phyloP scores from a whole-genome alignment of 1,140 invertebrate genomes.

The Drosophila parabipectinata region DNA sequence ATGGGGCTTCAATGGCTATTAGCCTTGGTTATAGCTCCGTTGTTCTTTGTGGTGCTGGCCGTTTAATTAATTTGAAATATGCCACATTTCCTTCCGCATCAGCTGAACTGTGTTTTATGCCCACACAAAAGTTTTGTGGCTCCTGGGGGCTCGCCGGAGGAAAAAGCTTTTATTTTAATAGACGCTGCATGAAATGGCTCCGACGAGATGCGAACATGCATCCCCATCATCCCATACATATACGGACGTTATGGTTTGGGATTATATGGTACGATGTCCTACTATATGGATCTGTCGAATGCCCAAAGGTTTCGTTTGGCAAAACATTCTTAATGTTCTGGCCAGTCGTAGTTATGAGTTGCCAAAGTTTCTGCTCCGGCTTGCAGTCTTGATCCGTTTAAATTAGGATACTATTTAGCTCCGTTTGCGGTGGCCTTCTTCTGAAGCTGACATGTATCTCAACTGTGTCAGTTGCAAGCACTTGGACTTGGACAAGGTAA shows the following conservation, averaged over 20 bases:
- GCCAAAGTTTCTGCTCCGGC: slow-evolving; percentile 17
- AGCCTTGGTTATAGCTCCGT: slow-evolving; percentile 12
- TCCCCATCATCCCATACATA: neutral
- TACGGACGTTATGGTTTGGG: neutral
- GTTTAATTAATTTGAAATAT: slow-evolving; percentile 52
- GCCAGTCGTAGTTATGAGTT: slow-evolving; percentile 20
- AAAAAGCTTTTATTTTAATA: slow-evolving; percentile 69
- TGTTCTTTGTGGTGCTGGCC: slow-evolving; percentile 13
- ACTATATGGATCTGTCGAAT: neutral
- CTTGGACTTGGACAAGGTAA: slow-evolving; percentile 32
- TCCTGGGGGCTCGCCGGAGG: slow-evolving; percentile 13
- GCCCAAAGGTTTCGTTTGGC: slow-evolving; percentile 10
- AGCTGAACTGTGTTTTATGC: slow-evolving; percentile 35
- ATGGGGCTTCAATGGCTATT: slow-evolving; percentile 20
- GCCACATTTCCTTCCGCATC: slow-evolving; percentile 34
- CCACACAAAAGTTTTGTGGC: slow-evolving; percentile 49
- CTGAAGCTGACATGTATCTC: slow-evolving; percentile 5
- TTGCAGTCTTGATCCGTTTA: slow-evolving; percentile 2
- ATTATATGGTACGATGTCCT: too few species aligned
- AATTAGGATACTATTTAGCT: slow-evolving; percentile 4
- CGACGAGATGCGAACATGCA: slow-evolving; percentile 32
- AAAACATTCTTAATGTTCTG: slow-evolving; percentile 10
- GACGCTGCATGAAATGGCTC: slow-evolving; percentile 10
- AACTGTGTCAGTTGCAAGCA: slow-evolving; percentile 13
- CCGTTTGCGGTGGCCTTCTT: neutral